Base-by-base conservation (phyloP, 1,140 invertebrate genomes). In the Drosophila tani region DNA sequence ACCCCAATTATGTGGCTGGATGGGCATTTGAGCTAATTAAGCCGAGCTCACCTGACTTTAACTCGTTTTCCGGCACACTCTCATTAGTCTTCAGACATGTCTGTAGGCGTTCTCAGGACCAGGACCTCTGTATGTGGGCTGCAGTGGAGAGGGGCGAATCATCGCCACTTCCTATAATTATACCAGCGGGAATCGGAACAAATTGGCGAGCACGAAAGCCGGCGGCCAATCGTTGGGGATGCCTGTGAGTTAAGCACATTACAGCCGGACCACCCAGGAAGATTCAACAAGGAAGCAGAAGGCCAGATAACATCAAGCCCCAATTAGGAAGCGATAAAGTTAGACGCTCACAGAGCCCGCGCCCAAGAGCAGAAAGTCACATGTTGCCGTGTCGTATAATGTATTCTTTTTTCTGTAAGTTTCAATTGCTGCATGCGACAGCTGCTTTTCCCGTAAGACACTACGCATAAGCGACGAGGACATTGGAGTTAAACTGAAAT, bases 241-340 rank as follows among this genome's bases (percentile, higher is more conserved):
- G 65, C 59, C 69, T 43, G 64, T 73, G 50, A 29, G 65, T 15
- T 49, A 68, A 67, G 78, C 80, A 77, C 76, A 80, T 76, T 71
- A 73, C 63, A 11, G 45, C 40, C 35, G 41, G 66, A 73, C 70
- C 66, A 32, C 67, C 71, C 43, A 45, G 56, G 46, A 49, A 19
- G 55, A 55, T 35, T 24, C 14, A 71, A 32, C 15, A 11, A 12
- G 45, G 19, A 43, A 9, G 40, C 43, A 56, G 75, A 41, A 50
- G 59, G 56, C 46, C 73, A 59, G 47, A 35, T 14, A 27, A 14
- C 27, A 47, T 11, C 45, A 35, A 19, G 55, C 46, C 67, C 70
- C 81, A 90, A 90, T 90, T 90, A 90, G 86, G 82, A 82, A 82
- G 70, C 81, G 82, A 91, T 85, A 71, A 90, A 79, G 79, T 82